Evolutionary conservation across 1,140 invertebrate species (phyloP).

Genomic region (Drosophila santomea): DNA sequence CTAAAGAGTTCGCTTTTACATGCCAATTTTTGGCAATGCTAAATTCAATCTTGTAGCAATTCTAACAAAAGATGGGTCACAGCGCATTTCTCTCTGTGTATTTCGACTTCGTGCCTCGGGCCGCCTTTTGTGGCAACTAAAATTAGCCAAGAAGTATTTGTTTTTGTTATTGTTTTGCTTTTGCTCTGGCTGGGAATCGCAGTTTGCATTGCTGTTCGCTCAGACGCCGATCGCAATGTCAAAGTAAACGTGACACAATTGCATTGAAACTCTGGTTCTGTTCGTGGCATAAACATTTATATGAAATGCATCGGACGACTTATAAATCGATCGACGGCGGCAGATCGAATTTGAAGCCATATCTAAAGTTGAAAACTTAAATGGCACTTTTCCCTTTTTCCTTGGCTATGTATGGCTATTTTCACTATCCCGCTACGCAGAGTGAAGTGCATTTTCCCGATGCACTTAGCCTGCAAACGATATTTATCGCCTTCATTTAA

Average conservation of each 20-base stretch:
- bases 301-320: conserved; percentile 6
- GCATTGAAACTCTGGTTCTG: conserved; percentile 5
- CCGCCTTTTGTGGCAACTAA: conserved; percentile 51
- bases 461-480: conserved; percentile 33
- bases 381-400: conserved; percentile 1
- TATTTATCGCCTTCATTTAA: conserved; percentile 65
- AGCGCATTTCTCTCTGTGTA: conserved; percentile 3
- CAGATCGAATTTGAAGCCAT: background rate
- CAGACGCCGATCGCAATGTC: conserved; percentile 35
- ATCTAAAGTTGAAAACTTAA: conserved; percentile 10
- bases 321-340: conserved; percentile 1
- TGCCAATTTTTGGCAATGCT: no score
- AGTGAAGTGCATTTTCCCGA: background rate
- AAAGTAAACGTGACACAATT: conserved; percentile 64
- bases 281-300: conserved; percentile 41
- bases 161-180: conserved; percentile 8
- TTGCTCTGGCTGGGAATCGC: conserved; percentile 28
- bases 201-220: conserved; percentile 3
- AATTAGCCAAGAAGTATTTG: conserved; percentile 41
- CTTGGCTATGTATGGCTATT: conserved; percentile 16
- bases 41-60: no score
- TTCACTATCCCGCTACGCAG: background rate
- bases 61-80: no score
- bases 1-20: no score
- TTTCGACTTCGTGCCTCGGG: conserved; percentile 36